Conservation (phyloP, 2,888 invertebrate genomes). For the Aelia acuminata region DNA sequence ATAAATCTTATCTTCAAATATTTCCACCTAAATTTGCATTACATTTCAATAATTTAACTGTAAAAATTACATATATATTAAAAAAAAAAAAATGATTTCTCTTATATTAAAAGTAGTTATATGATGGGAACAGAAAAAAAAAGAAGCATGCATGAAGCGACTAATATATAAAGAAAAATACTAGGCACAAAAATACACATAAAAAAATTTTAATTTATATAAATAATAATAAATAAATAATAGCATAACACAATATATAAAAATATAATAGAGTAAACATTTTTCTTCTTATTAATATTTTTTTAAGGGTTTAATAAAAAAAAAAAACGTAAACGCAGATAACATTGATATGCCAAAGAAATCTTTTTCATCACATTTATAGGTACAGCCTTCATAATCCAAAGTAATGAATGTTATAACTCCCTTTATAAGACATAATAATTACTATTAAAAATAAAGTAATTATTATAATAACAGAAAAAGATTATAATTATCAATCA, state of each 20-base stretch:
- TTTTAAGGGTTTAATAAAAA: neutral
- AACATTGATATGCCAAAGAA: constrained; percentile 42
- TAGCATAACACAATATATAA: constrained; percentile 53
- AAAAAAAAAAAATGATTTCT: neutral
- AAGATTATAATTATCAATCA: neutral
- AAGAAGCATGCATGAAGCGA: neutral
- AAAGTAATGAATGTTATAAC: neutral
- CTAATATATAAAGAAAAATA: neutral
- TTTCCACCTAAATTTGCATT: neutral
- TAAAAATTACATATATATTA: neutral
- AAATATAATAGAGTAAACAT: constrained; percentile 58
- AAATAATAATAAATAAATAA: constrained; percentile 61
- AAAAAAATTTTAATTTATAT: constrained; percentile 43
- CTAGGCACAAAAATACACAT: neutral
- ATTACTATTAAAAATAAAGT: neutral
- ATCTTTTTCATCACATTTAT: constrained; percentile 14
- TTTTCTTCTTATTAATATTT: neutral
- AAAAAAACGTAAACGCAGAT: neutral
- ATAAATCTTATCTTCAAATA: neutral
- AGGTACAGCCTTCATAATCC: neutral
- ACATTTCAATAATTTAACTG: neutral
- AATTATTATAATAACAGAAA: neutral
- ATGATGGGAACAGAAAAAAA: neutral
- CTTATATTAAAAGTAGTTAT: neutral
- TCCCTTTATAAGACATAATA: neutral